phyloP scores from a whole-genome alignment of 2,113 vertebrate genomes.

The Aldabrachelys gigantea region DNA sequence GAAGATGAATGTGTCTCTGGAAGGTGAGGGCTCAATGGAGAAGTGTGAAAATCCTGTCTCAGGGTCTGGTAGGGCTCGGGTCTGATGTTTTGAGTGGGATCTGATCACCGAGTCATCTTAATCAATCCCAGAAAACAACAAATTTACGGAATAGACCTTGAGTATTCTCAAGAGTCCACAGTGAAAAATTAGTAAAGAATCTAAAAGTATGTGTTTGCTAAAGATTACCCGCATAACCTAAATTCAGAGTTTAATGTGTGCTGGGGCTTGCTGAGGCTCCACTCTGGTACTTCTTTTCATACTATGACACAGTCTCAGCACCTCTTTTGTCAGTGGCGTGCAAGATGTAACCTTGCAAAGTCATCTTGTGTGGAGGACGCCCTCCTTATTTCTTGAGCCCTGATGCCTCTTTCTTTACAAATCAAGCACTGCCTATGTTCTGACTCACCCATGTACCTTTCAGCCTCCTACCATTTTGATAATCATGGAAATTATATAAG shows the following conservation, averaged over 20 bases:
- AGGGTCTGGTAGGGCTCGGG: background rate
- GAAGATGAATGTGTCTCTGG: too few relatives aligned
- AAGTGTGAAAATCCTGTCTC: background rate
- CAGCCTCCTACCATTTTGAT: background rate
- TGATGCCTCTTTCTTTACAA: background rate
- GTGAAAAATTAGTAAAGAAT: background rate
- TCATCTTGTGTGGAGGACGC: background rate
- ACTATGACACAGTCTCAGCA: background rate
- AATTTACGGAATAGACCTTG: background rate
- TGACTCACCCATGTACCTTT: background rate
- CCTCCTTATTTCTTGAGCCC: background rate
- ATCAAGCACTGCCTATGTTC: background rate
- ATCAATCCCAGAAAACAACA: background rate
- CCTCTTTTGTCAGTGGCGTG: background rate
- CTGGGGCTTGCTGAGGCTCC: background rate
- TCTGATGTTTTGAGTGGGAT: background rate
- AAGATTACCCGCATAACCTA: background rate
- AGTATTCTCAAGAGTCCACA: background rate
- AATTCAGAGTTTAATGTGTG: background rate
- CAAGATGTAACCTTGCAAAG: background rate
- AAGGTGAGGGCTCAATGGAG: background rate
- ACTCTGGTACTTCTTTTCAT: background rate
- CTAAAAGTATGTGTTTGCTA: background rate
- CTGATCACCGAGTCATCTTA: background rate
- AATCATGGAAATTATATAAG: background rate